Evolutionary conservation across 2,113 vertebrate genomes (phyloP), one percentile per base, ranked within the genome.

Genomic region (Lamprologus callipterus): DNA sequence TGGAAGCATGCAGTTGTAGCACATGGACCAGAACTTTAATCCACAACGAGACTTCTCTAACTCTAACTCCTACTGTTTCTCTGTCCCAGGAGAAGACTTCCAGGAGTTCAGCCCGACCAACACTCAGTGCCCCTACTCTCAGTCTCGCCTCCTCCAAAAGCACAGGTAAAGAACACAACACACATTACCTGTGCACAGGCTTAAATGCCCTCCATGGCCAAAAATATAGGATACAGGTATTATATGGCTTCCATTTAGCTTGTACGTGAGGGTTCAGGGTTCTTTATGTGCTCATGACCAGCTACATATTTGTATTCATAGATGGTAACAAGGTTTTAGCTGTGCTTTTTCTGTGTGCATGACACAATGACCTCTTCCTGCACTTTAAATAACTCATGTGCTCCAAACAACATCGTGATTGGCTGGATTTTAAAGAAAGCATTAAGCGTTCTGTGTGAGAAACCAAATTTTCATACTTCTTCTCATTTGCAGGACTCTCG

Each of bases 51-150:
- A 49, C 70, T 7, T 45, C 23, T 49, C 42, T 31, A 49, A 75
- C 21, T 42, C 12, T 0, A 70, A 45, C 37, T 45, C 54, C 1
- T 54, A 6, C 55, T 9, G 8, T 85, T 42, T 80, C 21, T 86
- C 35, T 55, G 17, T 83, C 78, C 4, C 89, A 99, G 98, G 97
- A 90, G 97, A 98, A 88, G 98, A 97, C 87, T 97, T 97, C 75
- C 98, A 98, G 83, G 97, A 98, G 93, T 98, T 98, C 96, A 98
- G 96, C 92, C 97, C 97, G 5, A 98, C 97, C 11, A 97, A 96
- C 87, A 97, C 96, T 42, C 96, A 97, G 85, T 89, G 95, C 23
- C 92, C 95, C 55, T 97, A 95, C 90, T 96, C 96, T 26, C 95
- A 95, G 63, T 16, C 58, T 12, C 89, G 90, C 70, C 68, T 80